These are phyloP conservation scores for Acanthosepion lycidas DNA, from an alignment of 2,888 invertebrate species.

Conservation along the genomic window DNA sequence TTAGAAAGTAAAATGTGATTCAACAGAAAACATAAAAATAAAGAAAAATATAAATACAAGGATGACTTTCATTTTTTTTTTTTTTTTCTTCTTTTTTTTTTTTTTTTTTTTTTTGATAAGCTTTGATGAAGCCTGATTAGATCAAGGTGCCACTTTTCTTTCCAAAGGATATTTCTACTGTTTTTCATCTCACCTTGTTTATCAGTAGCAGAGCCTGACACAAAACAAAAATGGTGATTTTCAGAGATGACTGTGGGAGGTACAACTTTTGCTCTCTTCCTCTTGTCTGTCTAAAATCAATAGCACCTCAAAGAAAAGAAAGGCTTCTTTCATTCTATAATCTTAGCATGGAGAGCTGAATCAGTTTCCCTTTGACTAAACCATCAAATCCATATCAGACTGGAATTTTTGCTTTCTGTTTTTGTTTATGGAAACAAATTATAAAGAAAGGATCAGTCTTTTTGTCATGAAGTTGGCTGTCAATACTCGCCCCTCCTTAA, in stretches of 20 bases:
- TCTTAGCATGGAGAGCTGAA: neutral
- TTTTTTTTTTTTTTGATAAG: neutral
- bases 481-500: neutral
- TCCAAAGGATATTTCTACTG: neutral
- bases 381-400: constrained; percentile 8
- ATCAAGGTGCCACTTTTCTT: neutral
- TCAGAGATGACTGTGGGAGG: neutral
- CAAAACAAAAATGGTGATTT: neutral
- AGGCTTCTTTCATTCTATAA: neutral
- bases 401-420: neutral
- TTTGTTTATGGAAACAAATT: neutral
- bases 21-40: too few relatives aligned
- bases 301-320: neutral
- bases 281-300: neutral
- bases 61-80: too few relatives aligned
- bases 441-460: neutral
- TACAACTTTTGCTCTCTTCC: neutral
- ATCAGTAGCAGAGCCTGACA: neutral
- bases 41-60: too few relatives aligned
- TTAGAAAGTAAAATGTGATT: too few relatives aligned
- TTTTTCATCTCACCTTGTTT: neutral
- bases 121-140: neutral
- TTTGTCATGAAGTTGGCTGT: neutral
- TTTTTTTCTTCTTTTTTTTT: too few relatives aligned
- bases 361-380: neutral